A percentile compares a stretch with the other conserved stretches of the same genome.
Evolutionary conservation across 2,888 invertebrate genomes (phyloP).

Genomic region (Melangyna quadrimaculata): DNA sequence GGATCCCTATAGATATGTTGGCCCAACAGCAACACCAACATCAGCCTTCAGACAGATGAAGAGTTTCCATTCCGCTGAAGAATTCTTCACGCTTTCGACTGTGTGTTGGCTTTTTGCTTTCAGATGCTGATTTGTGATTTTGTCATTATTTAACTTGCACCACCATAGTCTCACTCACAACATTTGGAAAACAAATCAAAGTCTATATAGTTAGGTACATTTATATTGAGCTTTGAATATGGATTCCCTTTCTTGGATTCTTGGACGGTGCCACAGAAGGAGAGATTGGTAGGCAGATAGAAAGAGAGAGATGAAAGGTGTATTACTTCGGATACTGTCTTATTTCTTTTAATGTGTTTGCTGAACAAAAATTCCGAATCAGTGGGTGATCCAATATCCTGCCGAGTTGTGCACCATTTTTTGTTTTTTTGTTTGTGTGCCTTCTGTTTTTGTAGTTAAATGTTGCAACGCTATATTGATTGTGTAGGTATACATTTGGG

Average conservation of each 20-base stretch:
- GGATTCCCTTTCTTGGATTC: conserved; percentile 63
- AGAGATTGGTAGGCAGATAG: neutral
- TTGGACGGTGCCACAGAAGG: neutral
- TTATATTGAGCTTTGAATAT: conserved; percentile 13
- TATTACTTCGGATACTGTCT: conserved; percentile 39
- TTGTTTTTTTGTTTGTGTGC: neutral
- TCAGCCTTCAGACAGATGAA: neutral
- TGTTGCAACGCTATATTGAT: neutral
- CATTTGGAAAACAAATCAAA: neutral
- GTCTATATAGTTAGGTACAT: neutral
- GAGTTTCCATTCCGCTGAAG: conserved; percentile 35
- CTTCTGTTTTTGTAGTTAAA: neutral
- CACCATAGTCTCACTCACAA: conserved; percentile 36
- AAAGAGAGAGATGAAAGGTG: conserved; percentile 51
- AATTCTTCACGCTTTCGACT: conserved; percentile 65
- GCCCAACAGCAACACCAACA: conserved; percentile 19
- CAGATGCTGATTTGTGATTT: conserved; percentile 69
- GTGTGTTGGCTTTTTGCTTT: conserved; percentile 58
- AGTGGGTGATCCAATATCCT: conserved; percentile 66
- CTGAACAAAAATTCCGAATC: conserved; percentile 39
- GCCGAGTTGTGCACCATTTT: conserved; percentile 61
- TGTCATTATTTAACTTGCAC: conserved; percentile 68
- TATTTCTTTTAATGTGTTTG: neutral
- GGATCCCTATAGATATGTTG: conserved; percentile 1
- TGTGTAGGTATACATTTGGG: too few species aligned